Conservation (phyloP, 2,888 invertebrate species). For the Acanthococcus lagerstroemiae region DNA sequence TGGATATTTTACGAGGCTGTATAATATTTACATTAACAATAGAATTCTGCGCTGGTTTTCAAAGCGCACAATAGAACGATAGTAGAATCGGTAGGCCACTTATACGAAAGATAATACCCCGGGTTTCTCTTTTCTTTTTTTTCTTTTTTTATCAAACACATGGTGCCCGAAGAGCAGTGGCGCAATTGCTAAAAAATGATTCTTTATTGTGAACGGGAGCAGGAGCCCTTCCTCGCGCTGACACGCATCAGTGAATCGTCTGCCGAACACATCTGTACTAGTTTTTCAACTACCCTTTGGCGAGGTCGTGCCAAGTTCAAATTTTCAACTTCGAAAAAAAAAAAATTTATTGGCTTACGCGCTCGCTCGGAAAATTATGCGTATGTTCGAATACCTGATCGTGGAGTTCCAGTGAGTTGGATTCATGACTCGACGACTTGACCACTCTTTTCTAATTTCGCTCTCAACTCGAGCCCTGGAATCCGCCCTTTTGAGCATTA, state of each 20-base stretch:
- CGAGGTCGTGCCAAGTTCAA: too few relatives aligned
- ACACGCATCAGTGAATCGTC: slow-evolving; percentile 4
- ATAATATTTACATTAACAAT: slow-evolving; percentile 30
- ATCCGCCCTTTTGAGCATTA: too few relatives aligned
- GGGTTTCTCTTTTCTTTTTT: not conserved
- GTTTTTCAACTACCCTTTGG: too few relatives aligned
- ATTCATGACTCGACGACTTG: too few relatives aligned
- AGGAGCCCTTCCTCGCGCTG: not conserved
- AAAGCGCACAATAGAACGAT: slow-evolving; percentile 15
- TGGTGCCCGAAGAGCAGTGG: slow-evolving; percentile 24
- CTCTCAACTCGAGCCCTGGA: too few relatives aligned
- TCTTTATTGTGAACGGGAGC: slow-evolving; percentile 13
- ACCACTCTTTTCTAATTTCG: too few relatives aligned
- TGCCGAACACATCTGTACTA: slow-evolving; percentile 19
- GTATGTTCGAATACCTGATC: too few relatives aligned
- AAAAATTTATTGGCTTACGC: too few relatives aligned
- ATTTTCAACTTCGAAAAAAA: too few relatives aligned
- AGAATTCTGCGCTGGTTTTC: slow-evolving; percentile 11
- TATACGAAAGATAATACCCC: slow-evolving; percentile 26
- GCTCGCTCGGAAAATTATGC: too few relatives aligned
- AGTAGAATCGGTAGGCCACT: slow-evolving; percentile 22
- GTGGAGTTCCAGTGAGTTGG: too few relatives aligned
- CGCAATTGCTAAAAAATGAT: slow-evolving; percentile 31
- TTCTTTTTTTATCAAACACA: slow-evolving; percentile 16
- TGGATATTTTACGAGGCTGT: slow-evolving; percentile 29